phyloP scores from a whole-genome alignment of 2,888 invertebrate genomes.

The Trissolcus japonicus region DNA sequence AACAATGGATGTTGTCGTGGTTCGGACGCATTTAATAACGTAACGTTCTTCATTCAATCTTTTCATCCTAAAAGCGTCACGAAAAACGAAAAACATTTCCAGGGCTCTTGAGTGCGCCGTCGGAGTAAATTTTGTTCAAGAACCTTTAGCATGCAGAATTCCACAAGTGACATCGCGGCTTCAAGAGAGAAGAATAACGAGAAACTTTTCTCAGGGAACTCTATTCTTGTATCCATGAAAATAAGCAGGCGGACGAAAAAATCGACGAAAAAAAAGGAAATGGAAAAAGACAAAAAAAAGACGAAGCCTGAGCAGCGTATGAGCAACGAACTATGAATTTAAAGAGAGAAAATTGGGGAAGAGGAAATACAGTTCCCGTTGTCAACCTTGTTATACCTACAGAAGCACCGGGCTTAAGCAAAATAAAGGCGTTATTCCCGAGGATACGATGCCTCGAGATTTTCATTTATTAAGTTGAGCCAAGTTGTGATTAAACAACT shows the following conservation, averaged over 20 bases:
- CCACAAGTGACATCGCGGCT: slow-evolving; percentile 53
- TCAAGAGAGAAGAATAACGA: slow-evolving; percentile 55
- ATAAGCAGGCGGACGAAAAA: slow-evolving; percentile 50
- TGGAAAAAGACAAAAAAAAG: slow-evolving; percentile 6
- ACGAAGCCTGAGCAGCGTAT: slow-evolving; percentile 34
- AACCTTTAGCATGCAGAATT: slow-evolving; percentile 53
- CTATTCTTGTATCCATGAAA: slow-evolving; percentile 55
- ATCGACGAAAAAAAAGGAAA: slow-evolving; percentile 20
- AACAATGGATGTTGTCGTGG: slow-evolving; percentile 3
- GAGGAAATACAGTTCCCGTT: slow-evolving; percentile 35
- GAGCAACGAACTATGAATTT: slow-evolving; percentile 54
- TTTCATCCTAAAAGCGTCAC: slow-evolving; percentile 19
- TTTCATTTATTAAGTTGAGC: slow-evolving; percentile 33
- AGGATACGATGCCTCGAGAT: slow-evolving; percentile 23
- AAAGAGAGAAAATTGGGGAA: slow-evolving; percentile 48
- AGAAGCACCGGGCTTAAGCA: slow-evolving; percentile 32
- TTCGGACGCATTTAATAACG: slow-evolving; percentile 32
- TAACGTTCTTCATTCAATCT: slow-evolving; percentile 28
- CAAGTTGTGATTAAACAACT: slow-evolving; percentile 42
- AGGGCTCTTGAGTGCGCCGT: slow-evolving; percentile 41
- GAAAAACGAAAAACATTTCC: slow-evolving; percentile 42
- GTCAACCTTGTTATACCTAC: slow-evolving; percentile 41
- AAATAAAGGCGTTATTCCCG: slow-evolving; percentile 30
- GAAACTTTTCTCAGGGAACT: slow-evolving; percentile 56
- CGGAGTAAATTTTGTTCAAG: slow-evolving; percentile 53